Base-by-base conservation (phyloP, 1,140 invertebrate species). In the Drosophila pseudoobscura region DNA sequence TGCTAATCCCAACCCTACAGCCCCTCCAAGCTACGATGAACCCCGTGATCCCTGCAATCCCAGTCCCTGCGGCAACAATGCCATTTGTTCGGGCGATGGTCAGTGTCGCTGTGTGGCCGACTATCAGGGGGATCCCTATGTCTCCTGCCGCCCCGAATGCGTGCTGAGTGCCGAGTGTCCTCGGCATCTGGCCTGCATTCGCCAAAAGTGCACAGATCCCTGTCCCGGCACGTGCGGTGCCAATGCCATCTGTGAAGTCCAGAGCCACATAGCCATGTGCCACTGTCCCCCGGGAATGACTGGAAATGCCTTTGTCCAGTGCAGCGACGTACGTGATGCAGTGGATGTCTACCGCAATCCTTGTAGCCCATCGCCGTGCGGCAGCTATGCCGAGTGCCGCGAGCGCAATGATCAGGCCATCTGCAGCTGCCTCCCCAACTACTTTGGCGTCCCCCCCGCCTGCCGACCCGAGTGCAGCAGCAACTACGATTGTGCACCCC, bases 111-210 rank as follows among this genome's bases (percentile, higher is more conserved):
- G 95, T 75, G 70, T 95, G 55, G 88, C 92, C 22, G 94, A 94
- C 47, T 96, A 95, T 82, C 92, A 93, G 55, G 94, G 94, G 11
- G 93, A 94, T 91, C 94, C 95, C 3, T 95, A 95, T 62, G 80
- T 92, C 64, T 93, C 93, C 6, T 97, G 97, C 90, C 92, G 95
- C 75, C 96, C 96, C 17, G 96, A 97, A 92, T 97, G 96, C 91
- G 94, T 96, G 0, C 93, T 96, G 75, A 97, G 96, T 90, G 94
- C 95, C 1, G 96, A 97, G 73, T 97, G 96, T 91, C 92, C 95
- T 1, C 92, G 94, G 49, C 92, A 94, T 46, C 95, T 94, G 85
- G 94, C 96, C 3, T 97, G 96, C 84, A 94, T 94, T 52, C 93
- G 94, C 50, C 94, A 95, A 66, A 95, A 95, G 88, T 97, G 96